Evolutionary conservation across 2,888 invertebrate genomes (phyloP).

Genomic region (Ametastegia equiseti): DNA sequence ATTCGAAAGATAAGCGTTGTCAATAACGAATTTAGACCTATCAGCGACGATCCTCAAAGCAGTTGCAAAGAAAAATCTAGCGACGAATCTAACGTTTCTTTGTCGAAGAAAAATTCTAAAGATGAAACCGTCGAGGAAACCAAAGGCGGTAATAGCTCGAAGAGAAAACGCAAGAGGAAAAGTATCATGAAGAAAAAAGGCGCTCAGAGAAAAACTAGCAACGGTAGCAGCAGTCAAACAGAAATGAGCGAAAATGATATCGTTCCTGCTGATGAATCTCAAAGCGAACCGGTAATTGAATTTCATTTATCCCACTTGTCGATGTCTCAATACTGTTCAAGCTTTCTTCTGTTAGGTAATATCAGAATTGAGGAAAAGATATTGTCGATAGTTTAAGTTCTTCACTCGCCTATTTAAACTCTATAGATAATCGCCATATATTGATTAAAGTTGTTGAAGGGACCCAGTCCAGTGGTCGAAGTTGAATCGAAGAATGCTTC

Average conservation of each 20-base stretch:
- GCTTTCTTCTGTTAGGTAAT: no score
- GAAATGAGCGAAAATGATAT: constrained; percentile 66
- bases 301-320: neutral
- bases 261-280: constrained; percentile 58
- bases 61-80: constrained; percentile 67
- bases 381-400: neutral
- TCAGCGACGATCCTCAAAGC: constrained; percentile 73
- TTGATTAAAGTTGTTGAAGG: constrained; percentile 61
- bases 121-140: constrained; percentile 75
- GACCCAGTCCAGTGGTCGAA: constrained; percentile 64
- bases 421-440: constrained; percentile 40
- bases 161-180: constrained; percentile 89
- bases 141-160: constrained; percentile 79
- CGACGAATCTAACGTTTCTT: constrained; percentile 66
- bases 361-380: no score
- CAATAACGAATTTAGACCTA: constrained; percentile 82
- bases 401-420: neutral
- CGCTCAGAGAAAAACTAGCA: constrained; percentile 82
- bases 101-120: constrained; percentile 71
- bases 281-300: constrained; percentile 63
- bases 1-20: constrained; percentile 81
- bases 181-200: constrained; percentile 89
- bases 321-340: no score
- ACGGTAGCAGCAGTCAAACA: constrained; percentile 70
- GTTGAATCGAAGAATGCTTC: constrained; percentile 57